phyloP scores from a whole-genome alignment of 2,113 vertebrate species.

The Hemibagrus wyckioides region DNA sequence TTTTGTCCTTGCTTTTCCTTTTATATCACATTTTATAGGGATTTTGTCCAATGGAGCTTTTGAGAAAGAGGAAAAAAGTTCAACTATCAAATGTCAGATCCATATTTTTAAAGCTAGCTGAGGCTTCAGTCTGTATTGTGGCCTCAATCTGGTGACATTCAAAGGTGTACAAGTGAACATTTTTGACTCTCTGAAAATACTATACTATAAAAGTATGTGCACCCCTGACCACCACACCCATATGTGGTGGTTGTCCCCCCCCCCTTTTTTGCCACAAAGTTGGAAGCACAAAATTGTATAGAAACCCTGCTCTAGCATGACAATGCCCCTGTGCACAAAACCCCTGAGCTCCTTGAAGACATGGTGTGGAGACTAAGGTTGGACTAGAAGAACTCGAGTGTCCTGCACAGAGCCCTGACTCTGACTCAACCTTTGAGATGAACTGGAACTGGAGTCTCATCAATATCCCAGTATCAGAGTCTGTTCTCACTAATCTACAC shows the following conservation, averaged over 20 bases:
- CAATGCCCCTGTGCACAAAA: background rate
- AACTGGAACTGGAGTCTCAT: background rate
- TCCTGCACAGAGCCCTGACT: too few species aligned
- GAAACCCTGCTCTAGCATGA: background rate
- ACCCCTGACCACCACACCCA: background rate
- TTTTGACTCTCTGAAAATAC: background rate
- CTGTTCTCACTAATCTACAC: background rate
- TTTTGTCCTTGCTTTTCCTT: background rate
- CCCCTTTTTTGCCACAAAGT: too few species aligned
- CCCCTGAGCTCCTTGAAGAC: background rate
- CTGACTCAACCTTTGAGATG: too few species aligned
- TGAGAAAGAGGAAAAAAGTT: background rate
- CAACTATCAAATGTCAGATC: background rate
- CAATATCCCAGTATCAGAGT: background rate
- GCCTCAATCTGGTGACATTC: too few species aligned
- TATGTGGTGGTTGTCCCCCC: too few species aligned
- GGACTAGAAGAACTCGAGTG: too few species aligned
- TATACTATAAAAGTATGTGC: background rate
- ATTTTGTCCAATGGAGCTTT: background rate
- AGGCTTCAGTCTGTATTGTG: background rate
- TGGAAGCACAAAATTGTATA: background rate
- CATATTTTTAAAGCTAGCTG: background rate
- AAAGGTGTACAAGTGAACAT: too few species aligned
- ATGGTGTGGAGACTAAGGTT: background rate
- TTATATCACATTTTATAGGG: too few species aligned